Evolutionary conservation across 2,888 invertebrate genomes (phyloP).

Genomic region (Cephus spinipes): DNA sequence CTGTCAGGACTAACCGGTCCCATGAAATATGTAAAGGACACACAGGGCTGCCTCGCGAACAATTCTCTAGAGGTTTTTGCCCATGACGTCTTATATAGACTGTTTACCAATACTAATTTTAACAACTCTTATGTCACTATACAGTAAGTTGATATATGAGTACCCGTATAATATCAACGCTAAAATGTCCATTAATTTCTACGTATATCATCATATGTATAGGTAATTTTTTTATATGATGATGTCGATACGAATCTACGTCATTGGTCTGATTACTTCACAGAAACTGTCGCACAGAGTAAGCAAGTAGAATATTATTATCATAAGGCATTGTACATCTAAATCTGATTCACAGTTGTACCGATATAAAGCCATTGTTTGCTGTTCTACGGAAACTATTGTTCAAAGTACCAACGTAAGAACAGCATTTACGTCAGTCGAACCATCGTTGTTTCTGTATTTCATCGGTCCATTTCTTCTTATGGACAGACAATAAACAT

Average conservation of each 20-base stretch:
- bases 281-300: not conserved
- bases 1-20: not conserved
- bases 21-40: slow-evolving; percentile 5
- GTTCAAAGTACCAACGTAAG: not conserved
- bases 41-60: not conserved
- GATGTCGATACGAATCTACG: not conserved
- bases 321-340: not conserved
- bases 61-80: not conserved
- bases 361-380: not conserved
- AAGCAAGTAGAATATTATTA: not conserved
- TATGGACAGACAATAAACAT: not conserved
- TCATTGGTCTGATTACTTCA: not conserved
- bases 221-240: not conserved
- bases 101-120: not conserved
- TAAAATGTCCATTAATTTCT: not conserved
- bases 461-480: not conserved
- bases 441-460: not conserved
- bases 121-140: not conserved
- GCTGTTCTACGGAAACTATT: not conserved
- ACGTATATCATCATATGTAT: not conserved
- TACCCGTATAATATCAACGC: not conserved
- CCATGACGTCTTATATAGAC: not conserved
- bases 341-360: not conserved
- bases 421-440: not conserved
- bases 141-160: not conserved